Percentiles rank a stretch among this genome's conserved stretches.
These are phyloP conservation scores for Papilio aristodemus DNA, from an alignment of 1,140 invertebrate species.

Conservation along the genomic window DNA sequence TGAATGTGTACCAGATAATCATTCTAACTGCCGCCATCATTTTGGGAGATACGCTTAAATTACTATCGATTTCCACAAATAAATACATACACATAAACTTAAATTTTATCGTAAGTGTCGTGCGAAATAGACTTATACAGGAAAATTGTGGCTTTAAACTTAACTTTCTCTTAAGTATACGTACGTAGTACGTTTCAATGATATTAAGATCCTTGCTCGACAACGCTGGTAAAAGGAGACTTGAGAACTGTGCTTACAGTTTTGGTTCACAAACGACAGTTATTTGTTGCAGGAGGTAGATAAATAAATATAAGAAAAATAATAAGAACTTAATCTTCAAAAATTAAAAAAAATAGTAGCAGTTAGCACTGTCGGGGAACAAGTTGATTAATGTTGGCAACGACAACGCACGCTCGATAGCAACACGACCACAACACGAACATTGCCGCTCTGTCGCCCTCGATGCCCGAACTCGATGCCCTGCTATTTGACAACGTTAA, in stretches of 20 bases:
- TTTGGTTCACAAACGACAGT: too few relatives aligned
- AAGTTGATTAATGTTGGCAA: slow-evolving; percentile 15
- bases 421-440: slow-evolving; percentile 3
- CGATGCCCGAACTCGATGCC: slow-evolving; percentile 7
- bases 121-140: too few relatives aligned
- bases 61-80: slow-evolving; percentile 1
- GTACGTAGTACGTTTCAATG: too few relatives aligned
- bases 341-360: not conserved
- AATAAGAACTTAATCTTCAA: not conserved
- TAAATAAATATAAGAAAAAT: not conserved
- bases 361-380: not conserved
- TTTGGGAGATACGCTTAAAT: slow-evolving; percentile 21
- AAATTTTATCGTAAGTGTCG: too few relatives aligned
- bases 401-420: slow-evolving; percentile 3
- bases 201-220: too few relatives aligned
- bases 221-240: too few relatives aligned
- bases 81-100: not conserved
- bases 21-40: slow-evolving; percentile 29
- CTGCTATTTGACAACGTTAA: not conserved
- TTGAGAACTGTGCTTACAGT: too few relatives aligned
- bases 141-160: too few relatives aligned
- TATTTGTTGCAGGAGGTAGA: too few relatives aligned
- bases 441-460: not conserved
- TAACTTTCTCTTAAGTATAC: too few relatives aligned
- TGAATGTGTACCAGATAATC: slow-evolving; percentile 28